A percentile compares a stretch with the other conserved stretches of the same genome.
phyloP scores from a whole-genome alignment of 2,113 vertebrate genomes.

The Macheiramphus alcinus region DNA sequence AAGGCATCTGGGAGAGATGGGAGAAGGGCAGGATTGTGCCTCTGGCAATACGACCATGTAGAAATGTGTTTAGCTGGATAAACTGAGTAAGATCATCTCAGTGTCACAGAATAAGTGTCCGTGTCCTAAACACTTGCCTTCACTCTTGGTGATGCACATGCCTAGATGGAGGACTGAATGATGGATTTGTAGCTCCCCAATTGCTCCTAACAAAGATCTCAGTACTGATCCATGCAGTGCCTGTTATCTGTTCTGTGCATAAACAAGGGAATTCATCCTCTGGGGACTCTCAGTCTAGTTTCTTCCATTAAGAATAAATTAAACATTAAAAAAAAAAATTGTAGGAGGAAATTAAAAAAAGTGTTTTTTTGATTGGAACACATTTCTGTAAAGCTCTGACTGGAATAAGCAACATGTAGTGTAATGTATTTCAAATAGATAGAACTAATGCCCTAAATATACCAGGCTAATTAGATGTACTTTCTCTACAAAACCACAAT shows the following conservation, averaged over 20 bases:
- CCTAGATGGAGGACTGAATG: not conserved
- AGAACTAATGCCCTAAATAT: slow-evolving; percentile 61
- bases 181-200: not conserved
- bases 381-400: slow-evolving; percentile 20
- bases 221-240: not conserved
- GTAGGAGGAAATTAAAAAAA: not conserved
- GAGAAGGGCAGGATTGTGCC: not conserved
- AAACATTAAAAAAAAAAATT: not conserved
- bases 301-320: slow-evolving; percentile 45
- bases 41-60: not conserved
- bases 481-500: slow-evolving; percentile 63
- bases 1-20: not conserved
- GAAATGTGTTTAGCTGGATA: not conserved
- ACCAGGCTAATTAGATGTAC: slow-evolving; percentile 63
- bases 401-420: slow-evolving; percentile 34
- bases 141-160: not conserved
- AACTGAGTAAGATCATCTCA: not conserved
- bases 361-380: not conserved
- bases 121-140: not conserved
- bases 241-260: not conserved
- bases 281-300: not conserved
- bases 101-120: not conserved
- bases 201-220: not conserved
- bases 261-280: slow-evolving; percentile 29
- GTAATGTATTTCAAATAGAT: slow-evolving; percentile 29